Percentiles rank a stretch among this genome's conserved stretches.
These are phyloP conservation scores for Busseola fusca DNA, from an alignment of 2,888 invertebrate genomes.

Conservation along the genomic window DNA sequence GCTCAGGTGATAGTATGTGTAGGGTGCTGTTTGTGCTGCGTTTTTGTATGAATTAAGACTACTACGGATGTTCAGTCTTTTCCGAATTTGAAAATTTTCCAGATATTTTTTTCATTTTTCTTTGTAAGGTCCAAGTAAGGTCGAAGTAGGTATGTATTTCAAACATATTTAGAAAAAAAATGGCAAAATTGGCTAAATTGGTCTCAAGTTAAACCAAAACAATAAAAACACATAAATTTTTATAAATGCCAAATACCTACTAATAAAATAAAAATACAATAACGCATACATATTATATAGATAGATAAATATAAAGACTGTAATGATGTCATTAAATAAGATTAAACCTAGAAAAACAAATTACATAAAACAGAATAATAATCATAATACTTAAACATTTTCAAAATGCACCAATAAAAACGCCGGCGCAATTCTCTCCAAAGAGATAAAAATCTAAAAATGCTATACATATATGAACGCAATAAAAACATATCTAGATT, in stretches of 20 bases:
- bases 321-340: background rate
- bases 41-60: too few species aligned
- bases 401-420: background rate
- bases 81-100: too few species aligned
- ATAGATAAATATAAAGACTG: background rate
- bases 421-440: background rate
- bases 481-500: constrained; percentile 22
- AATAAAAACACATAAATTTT: background rate
- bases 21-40: too few species aligned
- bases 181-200: background rate
- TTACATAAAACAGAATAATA: background rate
- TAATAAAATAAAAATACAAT: background rate
- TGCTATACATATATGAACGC: constrained; percentile 4
- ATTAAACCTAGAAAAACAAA: background rate
- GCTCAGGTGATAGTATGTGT: too few species aligned
- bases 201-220: background rate
- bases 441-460: constrained; percentile 22
- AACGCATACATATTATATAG: too few species aligned
- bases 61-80: too few species aligned
- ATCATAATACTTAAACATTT: constrained; percentile 6
- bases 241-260: background rate
- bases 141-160: background rate
- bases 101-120: too few species aligned
- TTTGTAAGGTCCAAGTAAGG: too few species aligned
- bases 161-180: background rate